Evolutionary conservation across 2,113 vertebrate genomes (phyloP).

Genomic region (Tiliqua scincoides): DNA sequence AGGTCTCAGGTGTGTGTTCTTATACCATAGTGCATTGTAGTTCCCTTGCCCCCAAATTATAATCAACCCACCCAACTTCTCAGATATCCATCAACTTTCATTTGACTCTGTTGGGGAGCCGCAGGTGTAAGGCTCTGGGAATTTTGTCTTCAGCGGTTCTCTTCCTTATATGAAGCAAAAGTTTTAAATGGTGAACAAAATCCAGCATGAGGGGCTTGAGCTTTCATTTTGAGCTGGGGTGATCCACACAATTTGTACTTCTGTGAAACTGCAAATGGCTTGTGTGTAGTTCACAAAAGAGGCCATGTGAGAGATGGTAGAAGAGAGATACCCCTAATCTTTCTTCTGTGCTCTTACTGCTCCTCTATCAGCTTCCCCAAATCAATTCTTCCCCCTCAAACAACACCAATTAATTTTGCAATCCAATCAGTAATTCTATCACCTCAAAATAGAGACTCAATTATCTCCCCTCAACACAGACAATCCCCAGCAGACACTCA

Average conservation of each 20-base stretch:
- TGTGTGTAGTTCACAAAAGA: constrained; percentile 16
- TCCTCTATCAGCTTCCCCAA: constrained; percentile 3
- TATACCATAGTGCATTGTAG: background rate
- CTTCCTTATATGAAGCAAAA: background rate
- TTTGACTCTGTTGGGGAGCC: background rate
- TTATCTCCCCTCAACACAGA: constrained; percentile 34
- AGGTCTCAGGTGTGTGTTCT: background rate
- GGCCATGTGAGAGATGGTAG: constrained; percentile 2
- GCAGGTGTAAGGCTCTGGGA: background rate
- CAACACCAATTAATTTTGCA: constrained; percentile 35
- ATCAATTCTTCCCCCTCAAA: constrained; percentile 23
- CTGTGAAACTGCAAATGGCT: constrained; percentile 9
- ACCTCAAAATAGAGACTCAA: constrained; percentile 33
- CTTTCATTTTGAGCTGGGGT: background rate
- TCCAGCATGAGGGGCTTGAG: background rate
- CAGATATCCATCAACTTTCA: background rate
- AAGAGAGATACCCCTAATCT: constrained; percentile 30
- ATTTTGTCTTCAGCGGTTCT: background rate
- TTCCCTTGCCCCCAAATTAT: background rate
- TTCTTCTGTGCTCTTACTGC: constrained; percentile 19
- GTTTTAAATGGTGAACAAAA: background rate
- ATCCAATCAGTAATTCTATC: constrained; percentile 43
- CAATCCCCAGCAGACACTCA: constrained; percentile 23
- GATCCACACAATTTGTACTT: background rate
- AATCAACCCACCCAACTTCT: background rate